These are phyloP conservation scores for Micronycteris hirsuta DNA, from an alignment of 2,113 vertebrate genomes.

Conservation along the genomic window DNA sequence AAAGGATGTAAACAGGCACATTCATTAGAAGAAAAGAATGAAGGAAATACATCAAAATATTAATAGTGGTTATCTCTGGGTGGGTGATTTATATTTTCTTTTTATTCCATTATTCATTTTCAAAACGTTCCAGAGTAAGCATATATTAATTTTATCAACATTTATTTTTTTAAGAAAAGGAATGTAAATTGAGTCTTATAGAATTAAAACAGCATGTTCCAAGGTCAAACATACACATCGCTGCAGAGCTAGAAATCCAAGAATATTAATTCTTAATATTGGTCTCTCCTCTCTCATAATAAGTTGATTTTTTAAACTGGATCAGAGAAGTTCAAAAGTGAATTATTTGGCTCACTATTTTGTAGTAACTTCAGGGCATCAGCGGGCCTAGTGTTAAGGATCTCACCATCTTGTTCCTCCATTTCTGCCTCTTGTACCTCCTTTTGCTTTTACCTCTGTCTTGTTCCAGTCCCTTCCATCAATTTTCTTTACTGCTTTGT, in stretches of 20 bases:
- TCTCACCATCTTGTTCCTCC: neutral
- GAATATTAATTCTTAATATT: neutral
- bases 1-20: slow-evolving; percentile 12
- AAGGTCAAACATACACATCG: neutral
- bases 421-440: neutral
- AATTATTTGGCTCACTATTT: neutral
- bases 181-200: neutral
- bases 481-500: neutral
- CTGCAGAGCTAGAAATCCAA: neutral
- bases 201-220: neutral
- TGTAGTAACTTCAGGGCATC: neutral
- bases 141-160: slow-evolving; percentile 28
- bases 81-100: slow-evolving; percentile 53
- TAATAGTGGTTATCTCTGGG: slow-evolving; percentile 30
- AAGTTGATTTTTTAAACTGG: neutral
- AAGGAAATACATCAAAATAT: slow-evolving; percentile 45
- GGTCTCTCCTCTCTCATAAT: neutral
- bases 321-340: neutral
- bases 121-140: neutral
- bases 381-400: neutral
- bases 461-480: neutral
- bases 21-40: slow-evolving; percentile 45
- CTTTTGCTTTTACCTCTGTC: neutral
- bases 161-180: neutral
- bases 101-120: slow-evolving; percentile 55